A percentile compares a stretch with the other conserved stretches of the same genome.
These are phyloP conservation scores for Pseudorhombus dupliciocellatus DNA, from an alignment of 2,113 vertebrate species.

Conservation along the genomic window DNA sequence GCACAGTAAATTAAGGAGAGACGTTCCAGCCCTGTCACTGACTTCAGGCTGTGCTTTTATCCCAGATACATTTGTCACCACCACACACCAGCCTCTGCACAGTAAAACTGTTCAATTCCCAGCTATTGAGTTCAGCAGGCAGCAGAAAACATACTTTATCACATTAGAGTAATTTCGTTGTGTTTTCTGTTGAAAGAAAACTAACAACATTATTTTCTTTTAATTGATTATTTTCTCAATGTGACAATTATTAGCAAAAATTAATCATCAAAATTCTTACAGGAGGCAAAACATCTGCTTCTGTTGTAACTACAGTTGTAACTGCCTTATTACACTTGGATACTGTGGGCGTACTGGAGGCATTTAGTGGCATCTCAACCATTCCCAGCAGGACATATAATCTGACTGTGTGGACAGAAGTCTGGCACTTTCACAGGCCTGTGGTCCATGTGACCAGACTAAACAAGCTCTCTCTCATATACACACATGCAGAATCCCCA, in stretches of 20 bases:
- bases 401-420: slow-evolving; percentile 65
- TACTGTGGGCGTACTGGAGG: slow-evolving; percentile 39
- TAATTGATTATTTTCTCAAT: slow-evolving; percentile 4
- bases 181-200: slow-evolving; percentile 33
- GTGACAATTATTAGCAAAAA: slow-evolving; percentile 20
- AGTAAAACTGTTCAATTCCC: slow-evolving; percentile 26
- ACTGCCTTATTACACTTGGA: slow-evolving; percentile 40
- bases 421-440: slow-evolving; percentile 63
- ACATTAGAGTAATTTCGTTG: slow-evolving; percentile 24
- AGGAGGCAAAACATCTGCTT: slow-evolving; percentile 9
- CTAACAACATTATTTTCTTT: slow-evolving; percentile 1
- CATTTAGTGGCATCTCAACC: slow-evolving; percentile 44
- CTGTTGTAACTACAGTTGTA: slow-evolving; percentile 15
- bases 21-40: slow-evolving; percentile 45
- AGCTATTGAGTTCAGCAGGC: neutral
- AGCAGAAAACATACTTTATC: slow-evolving; percentile 4
- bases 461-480: slow-evolving; percentile 70
- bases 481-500: slow-evolving; percentile 56
- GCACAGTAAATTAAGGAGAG: slow-evolving; percentile 33
- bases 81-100: slow-evolving; percentile 19
- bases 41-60: slow-evolving; percentile 57
- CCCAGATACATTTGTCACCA: slow-evolving; percentile 45
- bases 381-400: slow-evolving; percentile 64
- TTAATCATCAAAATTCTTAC: slow-evolving; percentile 3
- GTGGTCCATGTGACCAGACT: slow-evolving; percentile 80